phyloP scores from a whole-genome alignment of 2,113 vertebrate species.

The Lycaon pictus region DNA sequence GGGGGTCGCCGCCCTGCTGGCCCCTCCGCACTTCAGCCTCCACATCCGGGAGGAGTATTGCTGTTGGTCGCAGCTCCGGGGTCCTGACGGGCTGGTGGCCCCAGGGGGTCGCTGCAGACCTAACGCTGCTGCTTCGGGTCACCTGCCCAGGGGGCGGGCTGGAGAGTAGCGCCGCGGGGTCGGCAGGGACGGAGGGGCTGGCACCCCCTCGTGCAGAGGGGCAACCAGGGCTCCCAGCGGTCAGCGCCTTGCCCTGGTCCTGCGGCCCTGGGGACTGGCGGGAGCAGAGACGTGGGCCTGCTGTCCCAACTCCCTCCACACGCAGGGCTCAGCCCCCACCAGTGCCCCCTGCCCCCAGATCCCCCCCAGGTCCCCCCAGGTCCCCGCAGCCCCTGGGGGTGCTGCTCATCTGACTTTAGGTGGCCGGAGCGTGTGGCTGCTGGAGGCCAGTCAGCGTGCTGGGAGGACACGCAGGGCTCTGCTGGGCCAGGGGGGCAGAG shows the following conservation, averaged over 20 bases:
- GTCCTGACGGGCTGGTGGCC: too few species aligned
- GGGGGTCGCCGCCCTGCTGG: too few species aligned
- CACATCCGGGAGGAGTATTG: background rate
- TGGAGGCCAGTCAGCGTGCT: background rate
- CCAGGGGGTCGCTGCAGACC: background rate
- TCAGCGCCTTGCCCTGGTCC: background rate
- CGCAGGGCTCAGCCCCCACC: too few species aligned
- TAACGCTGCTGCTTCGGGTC: rapidly evolving
- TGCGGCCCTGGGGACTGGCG: rapidly evolving
- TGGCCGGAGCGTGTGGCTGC: background rate
- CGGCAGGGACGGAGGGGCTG: too few species aligned
- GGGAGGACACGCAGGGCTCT: background rate
- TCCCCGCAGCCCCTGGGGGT: too few species aligned
- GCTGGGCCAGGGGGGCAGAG: too few species aligned
- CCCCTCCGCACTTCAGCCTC: background rate
- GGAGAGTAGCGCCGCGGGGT: background rate
- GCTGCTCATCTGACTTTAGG: background rate
- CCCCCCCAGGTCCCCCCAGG: too few species aligned
- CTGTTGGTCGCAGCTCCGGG: too few species aligned
- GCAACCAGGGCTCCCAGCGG: background rate
- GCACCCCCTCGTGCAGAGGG: background rate
- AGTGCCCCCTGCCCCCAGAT: too few species aligned
- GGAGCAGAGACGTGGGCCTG: background rate
- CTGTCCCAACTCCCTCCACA: too few species aligned
- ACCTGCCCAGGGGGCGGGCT: background rate